Evolutionary conservation across 1,140 invertebrate genomes (phyloP), one percentile per base, ranked within the genome.

Genomic region (Megalonaias nervosa): DNA sequence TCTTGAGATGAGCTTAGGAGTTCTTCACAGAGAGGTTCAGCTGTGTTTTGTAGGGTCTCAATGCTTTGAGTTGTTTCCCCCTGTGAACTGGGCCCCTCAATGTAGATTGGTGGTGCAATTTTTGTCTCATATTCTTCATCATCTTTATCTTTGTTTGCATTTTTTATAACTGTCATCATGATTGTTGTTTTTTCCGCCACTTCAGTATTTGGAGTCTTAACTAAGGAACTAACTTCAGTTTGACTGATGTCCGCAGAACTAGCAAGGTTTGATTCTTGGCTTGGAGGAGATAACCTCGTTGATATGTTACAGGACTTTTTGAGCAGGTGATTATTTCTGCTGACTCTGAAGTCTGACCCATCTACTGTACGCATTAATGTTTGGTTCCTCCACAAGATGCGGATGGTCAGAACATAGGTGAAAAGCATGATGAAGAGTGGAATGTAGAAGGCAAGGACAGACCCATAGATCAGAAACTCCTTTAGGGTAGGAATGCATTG

Each of bases 401-500:
- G 92, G 2, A 98, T 96, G 0, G 97, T 99, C 69, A 98, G 92
- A 6, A 95, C 94, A 86, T 98, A 99, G 3, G 97, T 98, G 57
- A 97, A 91, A 84, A 98, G 91, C 97, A 99, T 99, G 66, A 99
- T 97, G 14, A 95, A 92, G 60, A 99, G 92, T 5, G 98, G 98
- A 79, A 99, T 97, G 91, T 98, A 98, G 91, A 99, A 99, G 81
- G 96, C 97, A 82, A 98, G 89, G 83, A 98, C 95, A 60, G 96
- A 97, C 19, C 96, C 97, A 82, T 97, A 96, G 75, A 97, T 93
- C 89, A 97, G 96, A 92, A 97, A 98, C 5, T 88, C 84, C 57
- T 81, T 82, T n/a, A 89, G 72, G 12, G 80, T 82, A 16, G 87
- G 86, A 38, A 95, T 95, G 91, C 97, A 97, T 93, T 96, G 14